Evolutionary conservation across 2,113 vertebrate genomes (phyloP).

Genomic region (Megalops atlanticus): DNA sequence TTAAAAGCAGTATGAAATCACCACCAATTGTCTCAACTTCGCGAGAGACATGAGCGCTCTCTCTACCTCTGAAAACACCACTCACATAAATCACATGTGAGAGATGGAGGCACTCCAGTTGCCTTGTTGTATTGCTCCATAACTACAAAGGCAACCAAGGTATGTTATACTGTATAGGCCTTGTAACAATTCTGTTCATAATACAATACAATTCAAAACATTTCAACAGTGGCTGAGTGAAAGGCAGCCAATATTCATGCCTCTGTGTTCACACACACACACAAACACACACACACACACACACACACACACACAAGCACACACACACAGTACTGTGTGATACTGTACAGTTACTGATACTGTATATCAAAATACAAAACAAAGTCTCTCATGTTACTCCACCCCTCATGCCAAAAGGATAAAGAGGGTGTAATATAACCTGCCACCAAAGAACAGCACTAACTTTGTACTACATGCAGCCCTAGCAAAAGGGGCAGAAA

Average conservation of each 20-base stretch:
- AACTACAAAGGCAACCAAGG: neutral
- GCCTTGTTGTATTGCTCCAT: too few relatives aligned
- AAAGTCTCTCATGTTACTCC: neutral
- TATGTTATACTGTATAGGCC: too few relatives aligned
- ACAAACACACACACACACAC: constrained; percentile 8
- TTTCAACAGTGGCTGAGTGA: too few relatives aligned
- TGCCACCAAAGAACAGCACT: neutral
- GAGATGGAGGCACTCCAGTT: neutral
- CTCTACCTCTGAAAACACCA: neutral
- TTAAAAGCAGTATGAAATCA: neutral
- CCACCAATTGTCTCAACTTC: neutral
- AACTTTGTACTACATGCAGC: neutral
- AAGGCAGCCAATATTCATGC: too few relatives aligned
- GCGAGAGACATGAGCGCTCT: neutral
- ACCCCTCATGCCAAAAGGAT: neutral
- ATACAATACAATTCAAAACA: too few relatives aligned
- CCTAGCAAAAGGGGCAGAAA: neutral
- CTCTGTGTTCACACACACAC: neutral
- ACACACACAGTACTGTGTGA: neutral
- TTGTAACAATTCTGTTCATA: too few relatives aligned
- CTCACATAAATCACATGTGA: neutral
- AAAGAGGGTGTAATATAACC: neutral
- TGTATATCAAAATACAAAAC: neutral
- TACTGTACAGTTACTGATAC: neutral
- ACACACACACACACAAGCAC: constrained; percentile 23